Conservation (phyloP, 2,797 vertebrate species). For the Picus viridis region DNA sequence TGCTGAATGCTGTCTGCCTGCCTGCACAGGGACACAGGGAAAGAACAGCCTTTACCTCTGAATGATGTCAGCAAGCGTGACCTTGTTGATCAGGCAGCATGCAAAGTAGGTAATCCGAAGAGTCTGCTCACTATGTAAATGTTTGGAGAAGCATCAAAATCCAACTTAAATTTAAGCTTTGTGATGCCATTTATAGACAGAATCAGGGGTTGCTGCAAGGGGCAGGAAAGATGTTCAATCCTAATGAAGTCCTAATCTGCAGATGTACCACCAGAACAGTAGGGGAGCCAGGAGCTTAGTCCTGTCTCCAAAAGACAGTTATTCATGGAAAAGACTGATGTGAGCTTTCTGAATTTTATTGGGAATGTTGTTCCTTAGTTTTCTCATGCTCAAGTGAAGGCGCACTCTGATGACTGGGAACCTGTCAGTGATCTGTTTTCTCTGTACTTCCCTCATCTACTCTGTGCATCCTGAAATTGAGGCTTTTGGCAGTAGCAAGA, state of each 20-base stretch:
- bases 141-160: not conserved
- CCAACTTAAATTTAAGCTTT: not conserved
- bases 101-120: not conserved
- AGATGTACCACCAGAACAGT: rapidly evolving
- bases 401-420: not conserved
- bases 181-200: not conserved
- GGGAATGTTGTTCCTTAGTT: not conserved
- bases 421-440: not conserved
- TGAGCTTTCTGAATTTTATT: not conserved
- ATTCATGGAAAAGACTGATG: not conserved
- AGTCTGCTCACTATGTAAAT: not conserved
- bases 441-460: not conserved
- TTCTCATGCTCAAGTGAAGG: not conserved
- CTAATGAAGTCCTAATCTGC: not conserved
- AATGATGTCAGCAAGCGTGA: not conserved
- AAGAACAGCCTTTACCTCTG: not conserved
- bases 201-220: not conserved
- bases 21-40: not conserved
- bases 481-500: not conserved
- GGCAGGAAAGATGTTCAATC: not conserved
- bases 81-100: rapidly evolving
- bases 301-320: not conserved
- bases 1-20: not conserved
- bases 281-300: not conserved
- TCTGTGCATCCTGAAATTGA: not conserved